Conservation (phyloP, 2,888 invertebrate genomes). For the Podabrus alpinus region DNA sequence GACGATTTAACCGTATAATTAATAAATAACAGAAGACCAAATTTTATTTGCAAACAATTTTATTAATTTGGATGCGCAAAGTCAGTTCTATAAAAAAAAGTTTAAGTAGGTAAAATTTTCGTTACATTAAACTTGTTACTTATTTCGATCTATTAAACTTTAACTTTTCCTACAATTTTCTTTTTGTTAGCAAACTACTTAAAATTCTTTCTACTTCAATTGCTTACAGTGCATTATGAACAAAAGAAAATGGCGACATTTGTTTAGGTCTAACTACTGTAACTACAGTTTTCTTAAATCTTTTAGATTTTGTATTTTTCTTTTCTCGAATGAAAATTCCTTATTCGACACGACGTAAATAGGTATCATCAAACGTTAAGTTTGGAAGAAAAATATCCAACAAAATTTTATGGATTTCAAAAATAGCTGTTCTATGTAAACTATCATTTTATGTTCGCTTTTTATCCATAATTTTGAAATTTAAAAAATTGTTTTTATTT, state of each 20-base stretch:
- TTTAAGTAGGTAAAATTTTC: not conserved
- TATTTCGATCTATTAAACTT: not conserved
- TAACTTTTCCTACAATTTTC: not conserved
- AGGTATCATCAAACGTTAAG: not conserved
- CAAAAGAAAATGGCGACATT: slow-evolving; percentile 18
- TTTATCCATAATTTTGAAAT: not conserved
- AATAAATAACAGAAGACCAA: not conserved
- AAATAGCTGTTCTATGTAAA: not conserved
- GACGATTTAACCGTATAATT: no score
- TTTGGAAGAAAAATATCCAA: not conserved
- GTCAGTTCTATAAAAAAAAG: not conserved
- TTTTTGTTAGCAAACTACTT: slow-evolving; percentile 15
- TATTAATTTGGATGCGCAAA: not conserved
- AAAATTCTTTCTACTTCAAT: slow-evolving; percentile 17
- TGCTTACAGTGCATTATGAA: slow-evolving; percentile 14
- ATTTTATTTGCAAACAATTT: not conserved
- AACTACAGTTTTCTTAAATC: not conserved
- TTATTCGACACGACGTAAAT: not conserved
- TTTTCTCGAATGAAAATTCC: not conserved
- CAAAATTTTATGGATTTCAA: not conserved
- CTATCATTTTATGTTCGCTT: not conserved
- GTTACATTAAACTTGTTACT: not conserved
- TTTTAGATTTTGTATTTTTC: not conserved
- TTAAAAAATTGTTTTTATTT: not conserved
- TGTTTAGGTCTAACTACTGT: slow-evolving; percentile 5